Evolutionary conservation across 1,140 invertebrate genomes (phyloP).

Genomic region (Drosophila murphyi): DNA sequence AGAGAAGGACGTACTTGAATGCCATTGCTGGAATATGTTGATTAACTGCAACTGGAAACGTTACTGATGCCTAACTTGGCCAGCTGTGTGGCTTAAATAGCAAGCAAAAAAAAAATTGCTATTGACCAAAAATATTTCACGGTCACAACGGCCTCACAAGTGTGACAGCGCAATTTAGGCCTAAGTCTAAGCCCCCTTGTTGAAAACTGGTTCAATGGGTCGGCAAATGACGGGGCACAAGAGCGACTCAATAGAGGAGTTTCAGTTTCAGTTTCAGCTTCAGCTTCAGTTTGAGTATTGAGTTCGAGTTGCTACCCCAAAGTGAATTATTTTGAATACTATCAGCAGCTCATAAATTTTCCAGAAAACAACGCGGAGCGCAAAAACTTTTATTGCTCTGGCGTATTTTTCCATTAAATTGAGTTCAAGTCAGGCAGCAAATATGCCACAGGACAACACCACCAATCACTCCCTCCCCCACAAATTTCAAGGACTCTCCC

Average conservation of each 20-base stretch:
- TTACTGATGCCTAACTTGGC: constrained; percentile 65
- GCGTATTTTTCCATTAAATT: constrained; percentile 83
- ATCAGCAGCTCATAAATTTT: constrained; percentile 79
- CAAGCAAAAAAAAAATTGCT: constrained; percentile 20
- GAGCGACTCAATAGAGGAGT: neutral
- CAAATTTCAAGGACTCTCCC: constrained; percentile 24
- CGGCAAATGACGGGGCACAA: constrained; percentile 44
- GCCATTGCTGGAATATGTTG: constrained; percentile 64
- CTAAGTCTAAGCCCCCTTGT: constrained; percentile 49
- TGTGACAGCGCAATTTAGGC: constrained; percentile 76
- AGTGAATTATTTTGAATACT: constrained; percentile 80
- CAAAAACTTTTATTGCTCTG: constrained; percentile 69
- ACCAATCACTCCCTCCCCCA: neutral
- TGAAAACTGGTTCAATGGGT: constrained; percentile 70
- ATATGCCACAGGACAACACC: constrained; percentile 49
- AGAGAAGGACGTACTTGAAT: constrained; percentile 84
- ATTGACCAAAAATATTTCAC: constrained; percentile 65
- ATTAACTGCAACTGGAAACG: constrained; percentile 51
- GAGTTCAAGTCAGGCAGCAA: constrained; percentile 77
- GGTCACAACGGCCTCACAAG: constrained; percentile 44
- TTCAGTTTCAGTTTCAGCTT: neutral
- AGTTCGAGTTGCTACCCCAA: constrained; percentile 18
- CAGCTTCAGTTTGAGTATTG: neutral
- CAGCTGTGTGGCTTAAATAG: constrained; percentile 59
- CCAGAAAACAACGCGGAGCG: constrained; percentile 32